Base-by-base conservation (phyloP, 2,888 invertebrate genomes). In the Entomobrya proxima region DNA sequence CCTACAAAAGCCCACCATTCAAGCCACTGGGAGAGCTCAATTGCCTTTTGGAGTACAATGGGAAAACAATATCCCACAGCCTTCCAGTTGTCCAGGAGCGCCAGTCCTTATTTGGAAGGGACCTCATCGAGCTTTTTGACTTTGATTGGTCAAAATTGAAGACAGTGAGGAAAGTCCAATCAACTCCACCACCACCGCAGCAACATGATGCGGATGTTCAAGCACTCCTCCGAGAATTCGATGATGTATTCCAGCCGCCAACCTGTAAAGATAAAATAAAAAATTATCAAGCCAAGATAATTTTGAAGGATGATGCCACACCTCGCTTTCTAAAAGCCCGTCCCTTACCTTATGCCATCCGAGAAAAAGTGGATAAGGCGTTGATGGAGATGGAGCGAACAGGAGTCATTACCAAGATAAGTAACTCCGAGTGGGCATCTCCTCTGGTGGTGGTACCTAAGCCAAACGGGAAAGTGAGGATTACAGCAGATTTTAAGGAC, bases 401-500 rank as follows among this genome's bases (percentile, higher is more conserved):
- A 11, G 67, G 67, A 47, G 47, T n/a, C n/a, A n/a, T n/a, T n/a
- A n/a, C n/a, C n/a, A n/a, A n/a, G n/a, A n/a, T n/a, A 7, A 13
- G 3, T 30, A 40, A 24, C 13, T n/a, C n/a, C n/a, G 79, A 79
- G 1, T 79, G 79, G 79, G 79, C 79, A 6, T 79, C 79, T 15
- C 79, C 79, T 6, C 47, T 72, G 3, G 69, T 69, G 15, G 69
- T 69, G 4, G 80, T 80, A 4, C 50, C 80, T 3, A 80, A 80
- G 47, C n/a, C 21, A 21, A 47, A 80, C 37, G 72, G 72, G 4
- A 30, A 32, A 6, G 80, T 80, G 5, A 27, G 80, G n/a, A n/a
- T n/a, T n/a, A n/a, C n/a, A n/a, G n/a, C n/a, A n/a, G n/a, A n/a
- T n/a, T n/a, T n/a, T n/a, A n/a, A n/a, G n/a, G n/a, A n/a, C n/a